A percentile compares a stretch with the other conserved stretches of the same genome.
These are phyloP conservation scores for Nautilus pompilius DNA, from an alignment of 1,140 invertebrate species.

Conservation along the genomic window DNA sequence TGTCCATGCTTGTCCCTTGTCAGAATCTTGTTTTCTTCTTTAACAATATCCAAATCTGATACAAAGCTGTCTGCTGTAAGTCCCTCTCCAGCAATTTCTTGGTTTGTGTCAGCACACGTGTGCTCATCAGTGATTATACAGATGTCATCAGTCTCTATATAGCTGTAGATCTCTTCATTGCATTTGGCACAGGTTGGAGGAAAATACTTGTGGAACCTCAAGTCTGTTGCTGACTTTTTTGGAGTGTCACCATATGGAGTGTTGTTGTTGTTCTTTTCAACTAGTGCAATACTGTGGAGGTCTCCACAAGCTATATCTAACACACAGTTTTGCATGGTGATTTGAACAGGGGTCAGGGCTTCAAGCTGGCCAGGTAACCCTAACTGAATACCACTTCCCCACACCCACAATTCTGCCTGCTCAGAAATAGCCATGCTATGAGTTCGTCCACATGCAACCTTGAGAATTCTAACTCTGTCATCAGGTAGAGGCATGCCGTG, in stretches of 20 bases:
- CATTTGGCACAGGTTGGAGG: conserved; percentile 37
- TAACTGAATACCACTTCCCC: conserved; percentile 69
- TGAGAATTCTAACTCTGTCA: conserved; percentile 24
- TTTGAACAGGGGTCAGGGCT: conserved; percentile 60
- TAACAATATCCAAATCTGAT: no score
- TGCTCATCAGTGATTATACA: conserved; percentile 67
- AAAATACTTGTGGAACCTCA: conserved; percentile 36
- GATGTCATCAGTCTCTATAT: conserved; percentile 70
- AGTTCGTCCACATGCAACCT: conserved; percentile 73
- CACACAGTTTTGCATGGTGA: conserved; percentile 67
- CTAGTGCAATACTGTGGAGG: conserved; percentile 67
- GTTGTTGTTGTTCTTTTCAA: conserved; percentile 62
- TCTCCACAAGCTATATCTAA: conserved; percentile 64
- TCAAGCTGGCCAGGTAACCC: conserved; percentile 58
- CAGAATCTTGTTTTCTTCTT: no score
- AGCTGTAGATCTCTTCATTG: conserved; percentile 51
- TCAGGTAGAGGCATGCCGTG: conserved; percentile 27
- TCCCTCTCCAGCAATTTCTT: no score
- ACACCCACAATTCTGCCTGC: conserved; percentile 78
- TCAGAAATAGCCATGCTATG: conserved; percentile 83
- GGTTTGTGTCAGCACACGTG: conserved; percentile 15
- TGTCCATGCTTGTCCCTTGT: no score
- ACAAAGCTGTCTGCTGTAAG: conserved; percentile 2
- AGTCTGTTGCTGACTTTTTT: conserved; percentile 67
- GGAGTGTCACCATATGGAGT: conserved; percentile 62